Evolutionary conservation across 64 coral and sea anemone species (phyloP).

Genomic region (Acropora tenuis): DNA sequence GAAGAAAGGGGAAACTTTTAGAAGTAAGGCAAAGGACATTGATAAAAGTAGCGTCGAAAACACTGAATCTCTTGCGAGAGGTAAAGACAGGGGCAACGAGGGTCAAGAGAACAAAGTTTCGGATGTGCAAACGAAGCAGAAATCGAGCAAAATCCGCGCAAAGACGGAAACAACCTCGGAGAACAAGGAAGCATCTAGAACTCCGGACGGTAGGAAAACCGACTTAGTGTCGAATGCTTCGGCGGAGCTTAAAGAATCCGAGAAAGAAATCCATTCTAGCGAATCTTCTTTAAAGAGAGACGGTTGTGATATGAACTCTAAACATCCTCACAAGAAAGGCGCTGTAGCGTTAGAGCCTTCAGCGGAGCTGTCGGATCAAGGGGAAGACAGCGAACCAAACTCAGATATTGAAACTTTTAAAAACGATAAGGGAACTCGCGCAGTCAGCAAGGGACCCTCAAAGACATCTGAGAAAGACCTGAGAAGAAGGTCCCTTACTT

Average conservation of each 20-base stretch:
- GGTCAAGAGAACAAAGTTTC: constrained; percentile 25
- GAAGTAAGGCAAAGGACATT: not conserved
- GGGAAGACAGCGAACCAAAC: constrained; percentile 24
- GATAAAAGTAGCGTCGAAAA: not conserved
- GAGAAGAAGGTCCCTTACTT: constrained; percentile 86
- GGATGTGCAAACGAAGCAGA: constrained; percentile 38
- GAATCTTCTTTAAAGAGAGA: constrained; percentile 25
- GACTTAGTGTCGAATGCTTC: constrained; percentile 25
- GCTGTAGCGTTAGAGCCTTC: not conserved
- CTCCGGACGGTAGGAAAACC: not conserved
- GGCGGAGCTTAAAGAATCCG: constrained; percentile 36
- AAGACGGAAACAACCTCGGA: constrained; percentile 10
- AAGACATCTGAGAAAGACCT: constrained; percentile 84
- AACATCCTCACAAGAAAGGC: constrained; percentile 19
- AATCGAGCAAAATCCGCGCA: constrained; percentile 12
- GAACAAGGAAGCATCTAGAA: constrained; percentile 3
- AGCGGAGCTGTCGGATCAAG: constrained; percentile 13
- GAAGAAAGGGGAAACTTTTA: constrained; percentile 23
- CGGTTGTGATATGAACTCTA: constrained; percentile 5
- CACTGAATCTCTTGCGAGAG: constrained; percentile 5
- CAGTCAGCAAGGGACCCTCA: constrained; percentile 1
- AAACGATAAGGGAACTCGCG: constrained; percentile 24
- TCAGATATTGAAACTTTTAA: constrained; percentile 34
- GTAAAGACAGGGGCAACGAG: constrained; percentile 17
- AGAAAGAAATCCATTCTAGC: constrained; percentile 30